Percentiles rank a stretch among this genome's conserved stretches.
These are phyloP conservation scores for Crossocerus cetratus DNA, from an alignment of 2,888 invertebrate species.

Conservation along the genomic window DNA sequence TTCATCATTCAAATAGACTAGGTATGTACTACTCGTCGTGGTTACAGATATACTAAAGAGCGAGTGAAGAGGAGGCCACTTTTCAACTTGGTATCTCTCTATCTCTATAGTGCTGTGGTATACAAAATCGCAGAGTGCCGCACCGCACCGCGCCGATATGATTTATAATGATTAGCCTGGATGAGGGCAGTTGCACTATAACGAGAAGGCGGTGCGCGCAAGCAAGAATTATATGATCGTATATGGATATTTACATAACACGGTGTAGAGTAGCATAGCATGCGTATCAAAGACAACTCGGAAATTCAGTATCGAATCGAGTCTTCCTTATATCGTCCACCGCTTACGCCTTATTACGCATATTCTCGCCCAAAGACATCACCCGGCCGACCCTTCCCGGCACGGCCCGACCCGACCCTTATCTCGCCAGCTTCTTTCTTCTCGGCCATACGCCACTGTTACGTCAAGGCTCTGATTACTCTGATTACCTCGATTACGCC, in stretches of 20 bases:
- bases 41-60: too few relatives aligned
- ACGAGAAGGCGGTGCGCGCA: not conserved
- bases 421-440: not conserved
- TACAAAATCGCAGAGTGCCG: too few relatives aligned
- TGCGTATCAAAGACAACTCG: slow-evolving; percentile 5
- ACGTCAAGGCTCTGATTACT: slow-evolving; percentile 41
- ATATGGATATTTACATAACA: slow-evolving; percentile 29
- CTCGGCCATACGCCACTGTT: slow-evolving; percentile 14
- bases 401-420: too few relatives aligned
- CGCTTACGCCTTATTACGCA: too few relatives aligned
- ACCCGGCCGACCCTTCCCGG: slow-evolving; percentile 2
- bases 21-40: too few relatives aligned
- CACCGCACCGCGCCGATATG: too few relatives aligned
- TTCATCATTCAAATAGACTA: not conserved
- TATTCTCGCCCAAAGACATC: not conserved
- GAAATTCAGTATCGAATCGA: too few relatives aligned
- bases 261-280: not conserved
- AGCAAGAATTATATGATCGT: slow-evolving; percentile 1
- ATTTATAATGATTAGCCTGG: not conserved
- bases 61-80: too few relatives aligned
- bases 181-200: not conserved
- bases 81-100: too few relatives aligned
- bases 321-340: too few relatives aligned
- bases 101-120: too few relatives aligned
- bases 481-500: slow-evolving; percentile 26